Evolutionary conservation across 1,140 invertebrate species (phyloP), one percentile per base, ranked within the genome.

Genomic region (Atta colombica): DNA sequence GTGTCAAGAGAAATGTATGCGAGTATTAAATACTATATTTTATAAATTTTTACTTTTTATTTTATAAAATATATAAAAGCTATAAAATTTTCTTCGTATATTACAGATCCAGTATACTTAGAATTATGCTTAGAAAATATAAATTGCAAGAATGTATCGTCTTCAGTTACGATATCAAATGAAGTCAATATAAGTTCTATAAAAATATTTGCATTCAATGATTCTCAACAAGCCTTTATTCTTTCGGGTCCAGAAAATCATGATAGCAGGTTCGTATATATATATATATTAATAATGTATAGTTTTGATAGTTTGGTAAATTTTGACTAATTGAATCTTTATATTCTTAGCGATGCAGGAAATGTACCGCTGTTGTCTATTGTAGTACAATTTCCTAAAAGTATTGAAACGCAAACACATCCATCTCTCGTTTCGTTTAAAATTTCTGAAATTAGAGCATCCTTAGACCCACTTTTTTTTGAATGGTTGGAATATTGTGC

Each of bases 401-500:
- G 95, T 88, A 92, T 94, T 28, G 91, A 93, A 21, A 90, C 92
- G 45, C 94, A 96, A 68, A 91, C 94, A 87, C 96, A 96, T 92
- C 96, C 96, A 21, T 95, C 96, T 14, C 92, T 97, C 53, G 86
- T 97, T 3, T 95, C 96, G 3, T 95, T 97, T 87, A 96, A 96
- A 87, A 88, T 97, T 49, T 95, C 96, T 84, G 96, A 97, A 86
- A 95, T 97, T 68, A 95, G 96, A 81, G 93, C 96, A 65, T 96
- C 96, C 72, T 88, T 97, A 55, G 97, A 97, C 93, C 97, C 97
- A 4, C 93, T 96, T 18, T 90, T 97, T 4, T 95, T 96, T 65
- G 94, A 96, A 49, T 97, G 97, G 97, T 92, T 97, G 3, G 91
- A 96, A 25, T 97, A 97, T 91, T 92, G 91, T 14, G 96, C 96